These are phyloP conservation scores for Pinctada fucata DNA, from an alignment of 2,888 invertebrate species.

Conservation along the genomic window DNA sequence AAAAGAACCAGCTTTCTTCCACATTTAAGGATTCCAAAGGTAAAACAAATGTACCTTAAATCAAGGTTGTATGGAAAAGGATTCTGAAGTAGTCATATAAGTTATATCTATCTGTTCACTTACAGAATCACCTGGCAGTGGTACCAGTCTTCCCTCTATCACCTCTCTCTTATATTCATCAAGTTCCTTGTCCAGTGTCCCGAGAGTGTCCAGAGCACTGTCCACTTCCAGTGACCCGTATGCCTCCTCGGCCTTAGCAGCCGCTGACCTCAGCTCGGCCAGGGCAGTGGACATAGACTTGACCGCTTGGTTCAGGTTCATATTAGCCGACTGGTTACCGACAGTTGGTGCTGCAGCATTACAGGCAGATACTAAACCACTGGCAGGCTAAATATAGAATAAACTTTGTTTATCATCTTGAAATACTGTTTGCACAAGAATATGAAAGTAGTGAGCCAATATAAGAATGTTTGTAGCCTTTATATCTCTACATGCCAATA, in stretches of 20 bases:
- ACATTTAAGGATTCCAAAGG: too few relatives aligned
- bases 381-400: slow-evolving; percentile 73
- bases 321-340: slow-evolving; percentile 85
- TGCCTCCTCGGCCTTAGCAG: slow-evolving; percentile 77
- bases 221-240: slow-evolving; percentile 86
- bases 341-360: slow-evolving; percentile 91
- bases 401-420: background rate
- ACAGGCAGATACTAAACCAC: slow-evolving; percentile 85
- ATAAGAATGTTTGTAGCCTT: background rate
- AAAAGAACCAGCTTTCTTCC: too few relatives aligned
- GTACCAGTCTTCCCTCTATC: slow-evolving; percentile 84
- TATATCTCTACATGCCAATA: too few relatives aligned
- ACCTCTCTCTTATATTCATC: slow-evolving; percentile 88
- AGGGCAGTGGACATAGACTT: slow-evolving; percentile 81
- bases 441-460: background rate
- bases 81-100: too few relatives aligned
- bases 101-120: slow-evolving; percentile 50
- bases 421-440: background rate
- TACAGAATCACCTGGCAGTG: slow-evolving; percentile 90
- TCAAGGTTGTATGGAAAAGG: too few relatives aligned
- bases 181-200: slow-evolving; percentile 88
- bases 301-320: slow-evolving; percentile 85
- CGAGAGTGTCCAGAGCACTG: slow-evolving; percentile 87
- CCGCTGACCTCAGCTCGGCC: slow-evolving; percentile 82
- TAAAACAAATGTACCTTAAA: too few relatives aligned